phyloP scores from a whole-genome alignment of 92 coral and sea anemone species.

The Palythoa heliodiscus region DNA sequence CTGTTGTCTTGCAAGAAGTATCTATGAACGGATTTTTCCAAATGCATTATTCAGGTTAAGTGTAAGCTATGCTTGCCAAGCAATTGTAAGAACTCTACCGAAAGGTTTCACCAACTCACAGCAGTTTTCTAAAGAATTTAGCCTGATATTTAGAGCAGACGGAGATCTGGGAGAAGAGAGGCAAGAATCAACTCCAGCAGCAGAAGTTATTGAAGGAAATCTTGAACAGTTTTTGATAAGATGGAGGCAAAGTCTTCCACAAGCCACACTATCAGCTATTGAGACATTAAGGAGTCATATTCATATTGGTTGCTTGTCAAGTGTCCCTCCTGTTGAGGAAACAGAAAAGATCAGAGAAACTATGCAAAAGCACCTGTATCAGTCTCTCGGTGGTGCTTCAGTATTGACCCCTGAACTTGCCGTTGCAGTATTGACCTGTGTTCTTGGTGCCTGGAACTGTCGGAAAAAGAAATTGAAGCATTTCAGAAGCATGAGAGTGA shows the following conservation, averaged over 20 bases:
- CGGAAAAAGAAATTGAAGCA: slow-evolving; percentile 42
- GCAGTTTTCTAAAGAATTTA: slow-evolving; percentile 66
- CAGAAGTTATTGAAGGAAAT: slow-evolving; percentile 59
- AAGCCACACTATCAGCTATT: slow-evolving; percentile 49
- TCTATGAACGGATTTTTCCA: slow-evolving; percentile 55
- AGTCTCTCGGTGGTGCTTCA: slow-evolving; percentile 67
- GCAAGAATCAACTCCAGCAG: slow-evolving; percentile 51
- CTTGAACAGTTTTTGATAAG: slow-evolving; percentile 56
- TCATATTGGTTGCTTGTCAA: slow-evolving; percentile 66
- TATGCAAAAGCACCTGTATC: slow-evolving; percentile 62
- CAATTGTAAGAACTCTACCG: slow-evolving; percentile 57
- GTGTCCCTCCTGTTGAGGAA: slow-evolving; percentile 71
- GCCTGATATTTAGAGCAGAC: slow-evolving; percentile 60
- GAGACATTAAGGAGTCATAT: slow-evolving; percentile 68
- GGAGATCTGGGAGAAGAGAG: slow-evolving; percentile 61
- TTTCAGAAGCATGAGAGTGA: slow-evolving; percentile 34
- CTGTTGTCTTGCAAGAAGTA: slow-evolving; percentile 62
- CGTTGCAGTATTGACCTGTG: slow-evolving; percentile 62
- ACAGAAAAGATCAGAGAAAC: slow-evolving; percentile 69
- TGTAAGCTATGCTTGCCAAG: slow-evolving; percentile 55
- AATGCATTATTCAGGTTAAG: slow-evolving; percentile 30
- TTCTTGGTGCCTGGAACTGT: slow-evolving; percentile 70
- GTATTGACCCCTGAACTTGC: slow-evolving; percentile 75
- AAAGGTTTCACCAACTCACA: slow-evolving; percentile 35
- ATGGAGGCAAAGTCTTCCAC: slow-evolving; percentile 47